Conservation (phyloP, 2,797 vertebrate genomes). For the Aplochiton taeniatus region DNA sequence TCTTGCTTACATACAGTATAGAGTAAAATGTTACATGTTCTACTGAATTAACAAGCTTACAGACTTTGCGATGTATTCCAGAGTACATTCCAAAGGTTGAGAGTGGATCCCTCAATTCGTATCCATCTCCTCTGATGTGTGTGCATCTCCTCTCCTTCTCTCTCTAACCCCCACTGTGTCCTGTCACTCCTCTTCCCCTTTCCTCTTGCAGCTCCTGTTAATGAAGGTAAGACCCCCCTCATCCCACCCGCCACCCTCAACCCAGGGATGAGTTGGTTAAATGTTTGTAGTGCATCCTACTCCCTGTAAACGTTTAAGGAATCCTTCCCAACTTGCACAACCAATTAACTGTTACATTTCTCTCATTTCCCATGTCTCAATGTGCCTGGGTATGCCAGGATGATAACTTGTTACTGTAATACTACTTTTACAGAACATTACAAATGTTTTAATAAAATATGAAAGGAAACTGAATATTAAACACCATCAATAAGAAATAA, state of each 20-base stretch:
- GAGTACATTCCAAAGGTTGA: slow-evolving; percentile 25
- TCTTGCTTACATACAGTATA: slow-evolving; percentile 25
- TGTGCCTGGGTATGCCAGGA: no score
- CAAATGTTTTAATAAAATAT: no score
- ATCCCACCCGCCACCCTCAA: background rate
- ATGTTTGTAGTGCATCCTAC: background rate
- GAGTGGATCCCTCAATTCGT: slow-evolving; percentile 33
- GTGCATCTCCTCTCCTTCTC: slow-evolving; percentile 8
- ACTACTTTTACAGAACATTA: no score
- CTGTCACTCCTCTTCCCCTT: slow-evolving; percentile 21
- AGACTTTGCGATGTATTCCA: slow-evolving; percentile 28
- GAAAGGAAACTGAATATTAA: no score
- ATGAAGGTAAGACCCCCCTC: slow-evolving; percentile 36
- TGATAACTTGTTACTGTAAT: no score
- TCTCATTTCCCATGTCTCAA: no score
- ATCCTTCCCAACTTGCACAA: background rate
- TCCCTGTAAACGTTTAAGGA: background rate
- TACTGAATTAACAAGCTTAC: slow-evolving; percentile 25
- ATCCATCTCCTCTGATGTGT: slow-evolving; percentile 41
- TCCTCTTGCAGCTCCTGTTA: slow-evolving; percentile 36
- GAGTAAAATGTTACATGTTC: slow-evolving; percentile 15
- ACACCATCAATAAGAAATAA: no score
- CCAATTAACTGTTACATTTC: background rate
- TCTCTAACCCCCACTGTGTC: slow-evolving; percentile 44
- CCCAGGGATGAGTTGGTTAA: background rate